These are phyloP conservation scores for Sclerodermus sp. DNA, from an alignment of 2,888 invertebrate genomes.

Conservation along the genomic window DNA sequence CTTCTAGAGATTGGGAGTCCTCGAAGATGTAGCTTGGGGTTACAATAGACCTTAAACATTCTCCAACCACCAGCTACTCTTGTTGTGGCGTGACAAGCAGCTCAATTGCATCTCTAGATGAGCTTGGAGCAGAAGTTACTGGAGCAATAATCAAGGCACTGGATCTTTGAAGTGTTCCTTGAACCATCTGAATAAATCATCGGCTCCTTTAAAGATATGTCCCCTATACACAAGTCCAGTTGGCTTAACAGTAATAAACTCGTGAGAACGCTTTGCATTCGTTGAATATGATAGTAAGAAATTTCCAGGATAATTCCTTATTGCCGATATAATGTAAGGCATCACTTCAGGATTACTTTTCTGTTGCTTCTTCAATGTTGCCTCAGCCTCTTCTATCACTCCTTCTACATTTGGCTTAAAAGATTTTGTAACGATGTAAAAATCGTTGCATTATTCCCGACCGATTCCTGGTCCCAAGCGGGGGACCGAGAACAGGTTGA, in stretches of 20 bases:
- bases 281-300: constrained; percentile 94
- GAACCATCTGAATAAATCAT: constrained; percentile 89
- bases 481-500: no score
- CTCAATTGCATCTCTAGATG: no score
- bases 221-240: constrained; percentile 91
- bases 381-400: constrained; percentile 84
- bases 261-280: constrained; percentile 80
- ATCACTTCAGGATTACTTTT: constrained; percentile 84
- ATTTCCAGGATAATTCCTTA: constrained; percentile 74
- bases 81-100: no score
- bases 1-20: no score
- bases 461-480: no score
- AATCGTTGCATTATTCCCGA: no score
- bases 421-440: no score
- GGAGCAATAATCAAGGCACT: no score
- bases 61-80: no score
- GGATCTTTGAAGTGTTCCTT: constrained; percentile 97
- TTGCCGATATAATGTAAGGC: constrained; percentile 81
- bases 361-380: constrained; percentile 84
- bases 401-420: constrained; percentile 78
- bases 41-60: no score
- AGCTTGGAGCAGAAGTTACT: no score
- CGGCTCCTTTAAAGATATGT: constrained; percentile 81
- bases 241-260: constrained; percentile 87
- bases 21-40: no score